Conservation (phyloP, 2,113 vertebrate genomes). For the Neoarius graeffei region DNA sequence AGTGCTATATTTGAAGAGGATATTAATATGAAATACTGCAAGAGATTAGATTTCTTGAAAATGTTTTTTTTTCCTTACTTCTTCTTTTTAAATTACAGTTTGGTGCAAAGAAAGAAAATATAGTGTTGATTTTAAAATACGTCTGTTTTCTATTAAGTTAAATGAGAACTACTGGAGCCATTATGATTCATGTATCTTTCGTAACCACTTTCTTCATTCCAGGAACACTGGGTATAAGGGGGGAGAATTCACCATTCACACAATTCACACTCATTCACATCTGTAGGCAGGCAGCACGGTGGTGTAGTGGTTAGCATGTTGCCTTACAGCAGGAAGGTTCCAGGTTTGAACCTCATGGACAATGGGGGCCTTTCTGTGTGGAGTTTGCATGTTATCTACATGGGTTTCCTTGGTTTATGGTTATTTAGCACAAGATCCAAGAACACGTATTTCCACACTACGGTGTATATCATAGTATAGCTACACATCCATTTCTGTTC, state of each 20-base stretch:
- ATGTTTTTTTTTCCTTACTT: background rate
- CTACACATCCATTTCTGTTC: too few relatives aligned
- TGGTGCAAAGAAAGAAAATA: background rate
- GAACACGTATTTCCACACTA: too few relatives aligned
- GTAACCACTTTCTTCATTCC: background rate
- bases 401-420: too few relatives aligned
- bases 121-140: background rate
- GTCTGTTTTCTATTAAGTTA: background rate
- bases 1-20: constrained; percentile 2
- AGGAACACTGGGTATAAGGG: background rate
- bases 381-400: too few relatives aligned
- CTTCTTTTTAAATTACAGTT: background rate
- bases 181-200: background rate
- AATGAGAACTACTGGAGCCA: background rate
- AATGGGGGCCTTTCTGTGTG: too few relatives aligned
- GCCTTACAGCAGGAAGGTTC: background rate
- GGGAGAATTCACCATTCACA: background rate
- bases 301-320: background rate
- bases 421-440: too few relatives aligned
- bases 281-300: background rate
- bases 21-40: background rate
- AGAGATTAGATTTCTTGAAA: background rate
- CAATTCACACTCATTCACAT: background rate
- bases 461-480: too few relatives aligned
- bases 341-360: too few relatives aligned